Percentiles rank a stretch among this genome's conserved stretches.
These are phyloP conservation scores for Neria commutata DNA, from an alignment of 2,888 invertebrate species.

Conservation along the genomic window DNA sequence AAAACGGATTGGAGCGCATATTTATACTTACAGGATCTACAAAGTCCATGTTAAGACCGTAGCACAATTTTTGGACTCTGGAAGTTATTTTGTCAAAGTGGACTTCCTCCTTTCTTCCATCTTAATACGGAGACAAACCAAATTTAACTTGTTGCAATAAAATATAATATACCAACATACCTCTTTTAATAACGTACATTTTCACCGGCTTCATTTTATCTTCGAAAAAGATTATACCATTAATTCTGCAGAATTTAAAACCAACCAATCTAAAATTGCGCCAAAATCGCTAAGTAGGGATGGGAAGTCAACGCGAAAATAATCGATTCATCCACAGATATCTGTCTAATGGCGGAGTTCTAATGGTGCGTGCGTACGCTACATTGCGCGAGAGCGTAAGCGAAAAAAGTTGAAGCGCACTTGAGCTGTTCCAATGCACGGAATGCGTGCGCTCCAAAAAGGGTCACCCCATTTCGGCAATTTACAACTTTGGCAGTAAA, in stretches of 20 bases:
- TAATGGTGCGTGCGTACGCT: too few species aligned
- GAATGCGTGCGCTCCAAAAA: too few species aligned
- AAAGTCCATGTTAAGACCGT: conserved; percentile 94
- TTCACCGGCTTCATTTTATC: conserved; percentile 43
- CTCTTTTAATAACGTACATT: conserved; percentile 64
- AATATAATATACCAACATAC: conserved; percentile 44
- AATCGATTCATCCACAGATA: too few species aligned
- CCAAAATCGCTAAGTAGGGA: not conserved
- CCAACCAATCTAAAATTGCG: not conserved
- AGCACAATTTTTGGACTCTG: conserved; percentile 92
- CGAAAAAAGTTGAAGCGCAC: too few species aligned
- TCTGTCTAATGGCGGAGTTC: too few species aligned
- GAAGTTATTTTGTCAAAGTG: conserved; percentile 99
- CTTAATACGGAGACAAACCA: conserved; percentile 62
- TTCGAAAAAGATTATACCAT: not conserved
- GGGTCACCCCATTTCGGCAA: too few species aligned
- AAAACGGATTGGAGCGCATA: too few species aligned
- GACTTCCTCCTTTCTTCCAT: conserved; percentile 88
- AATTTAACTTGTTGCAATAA: not conserved
- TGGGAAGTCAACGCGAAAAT: too few species aligned
- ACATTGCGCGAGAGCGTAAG: too few species aligned
- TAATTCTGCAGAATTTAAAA: not conserved
- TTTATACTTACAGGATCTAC: conserved; percentile 85
- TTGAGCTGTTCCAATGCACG: too few species aligned
- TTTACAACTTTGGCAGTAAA: too few species aligned